These are phyloP conservation scores for Coilia nasus DNA, from an alignment of 2,797 vertebrate species.

Conservation along the genomic window DNA sequence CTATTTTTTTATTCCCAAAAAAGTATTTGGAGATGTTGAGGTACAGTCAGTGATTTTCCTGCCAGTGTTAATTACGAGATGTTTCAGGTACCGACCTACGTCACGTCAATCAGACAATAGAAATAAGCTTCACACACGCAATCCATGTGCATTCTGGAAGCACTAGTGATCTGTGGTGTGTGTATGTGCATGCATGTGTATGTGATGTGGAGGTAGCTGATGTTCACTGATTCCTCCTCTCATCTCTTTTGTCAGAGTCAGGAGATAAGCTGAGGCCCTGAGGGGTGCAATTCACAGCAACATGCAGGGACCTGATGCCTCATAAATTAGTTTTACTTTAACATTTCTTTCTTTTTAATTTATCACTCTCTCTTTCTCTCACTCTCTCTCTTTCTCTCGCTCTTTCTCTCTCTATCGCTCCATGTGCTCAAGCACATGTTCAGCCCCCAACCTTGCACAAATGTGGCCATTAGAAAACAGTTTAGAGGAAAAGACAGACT, in stretches of 20 bases:
- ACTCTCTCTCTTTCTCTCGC: slow-evolving; percentile 14
- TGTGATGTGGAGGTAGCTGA: slow-evolving; percentile 10
- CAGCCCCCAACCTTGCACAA: slow-evolving; percentile 39
- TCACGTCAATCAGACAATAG: too few species aligned
- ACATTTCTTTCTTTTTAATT: neutral
- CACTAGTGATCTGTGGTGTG: neutral
- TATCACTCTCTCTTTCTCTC: neutral
- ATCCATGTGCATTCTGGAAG: too few species aligned
- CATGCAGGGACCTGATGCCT: slow-evolving; percentile 40
- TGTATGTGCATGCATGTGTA: neutral
- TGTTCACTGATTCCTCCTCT: slow-evolving; percentile 12
- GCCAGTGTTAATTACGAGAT: too few species aligned
- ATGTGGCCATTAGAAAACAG: slow-evolving; percentile 38
- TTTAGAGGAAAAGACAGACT: slow-evolving; percentile 39
- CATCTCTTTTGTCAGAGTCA: neutral
- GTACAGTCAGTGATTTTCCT: too few species aligned
- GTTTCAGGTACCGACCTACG: too few species aligned
- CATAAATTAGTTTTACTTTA: slow-evolving; percentile 35
- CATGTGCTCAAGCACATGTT: slow-evolving; percentile 23
- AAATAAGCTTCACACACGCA: too few species aligned
- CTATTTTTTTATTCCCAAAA: too few species aligned
- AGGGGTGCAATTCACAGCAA: slow-evolving; percentile 30
- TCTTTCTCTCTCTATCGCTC: slow-evolving; percentile 28
- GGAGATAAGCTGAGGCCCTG: slow-evolving; percentile 40
- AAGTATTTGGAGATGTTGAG: too few species aligned